A percentile compares a stretch with the other conserved stretches of the same genome.
These are phyloP conservation scores for Lepidocolaptes lacrymiger DNA, from an alignment of 2,797 vertebrate species.

Conservation along the genomic window DNA sequence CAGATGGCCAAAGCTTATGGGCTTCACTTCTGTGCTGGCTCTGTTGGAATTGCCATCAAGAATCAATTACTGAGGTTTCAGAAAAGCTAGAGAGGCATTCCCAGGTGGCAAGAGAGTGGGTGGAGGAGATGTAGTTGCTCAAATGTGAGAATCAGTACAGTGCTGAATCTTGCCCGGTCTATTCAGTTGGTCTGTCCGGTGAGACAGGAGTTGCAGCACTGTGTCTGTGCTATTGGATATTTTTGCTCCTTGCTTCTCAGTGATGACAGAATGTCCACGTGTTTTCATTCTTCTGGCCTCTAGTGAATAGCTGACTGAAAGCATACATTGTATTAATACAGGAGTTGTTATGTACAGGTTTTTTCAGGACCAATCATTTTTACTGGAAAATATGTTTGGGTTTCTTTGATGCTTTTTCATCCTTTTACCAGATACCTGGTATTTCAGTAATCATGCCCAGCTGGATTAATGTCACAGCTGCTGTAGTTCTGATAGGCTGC, in stretches of 20 bases:
- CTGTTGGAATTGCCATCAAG: not conserved
- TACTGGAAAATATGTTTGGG: not conserved
- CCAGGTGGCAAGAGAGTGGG: not conserved
- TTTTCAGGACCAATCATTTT: not conserved
- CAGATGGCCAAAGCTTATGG: not conserved
- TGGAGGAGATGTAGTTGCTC: not conserved
- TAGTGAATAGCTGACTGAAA: not conserved
- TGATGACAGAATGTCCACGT: not conserved
- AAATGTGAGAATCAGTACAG: not conserved
- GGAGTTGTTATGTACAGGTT: not conserved
- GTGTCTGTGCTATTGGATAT: fast-evolving
- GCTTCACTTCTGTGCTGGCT: not conserved
- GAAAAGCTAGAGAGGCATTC: not conserved
- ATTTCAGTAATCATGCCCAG: not conserved
- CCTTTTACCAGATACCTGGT: not conserved
- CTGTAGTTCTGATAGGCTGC: not conserved
- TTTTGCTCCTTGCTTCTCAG: not conserved
- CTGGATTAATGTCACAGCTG: not conserved
- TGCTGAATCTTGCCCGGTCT: not conserved
- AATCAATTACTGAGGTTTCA: not conserved
- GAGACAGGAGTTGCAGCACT: not conserved
- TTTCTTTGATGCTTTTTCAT: not conserved
- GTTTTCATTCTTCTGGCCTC: not conserved
- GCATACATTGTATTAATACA: not conserved
- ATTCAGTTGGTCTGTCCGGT: not conserved